A percentile compares a stretch with the other conserved stretches of the same genome.
Conservation (phyloP, 2,888 invertebrate species). For the Axea sp. region DNA sequence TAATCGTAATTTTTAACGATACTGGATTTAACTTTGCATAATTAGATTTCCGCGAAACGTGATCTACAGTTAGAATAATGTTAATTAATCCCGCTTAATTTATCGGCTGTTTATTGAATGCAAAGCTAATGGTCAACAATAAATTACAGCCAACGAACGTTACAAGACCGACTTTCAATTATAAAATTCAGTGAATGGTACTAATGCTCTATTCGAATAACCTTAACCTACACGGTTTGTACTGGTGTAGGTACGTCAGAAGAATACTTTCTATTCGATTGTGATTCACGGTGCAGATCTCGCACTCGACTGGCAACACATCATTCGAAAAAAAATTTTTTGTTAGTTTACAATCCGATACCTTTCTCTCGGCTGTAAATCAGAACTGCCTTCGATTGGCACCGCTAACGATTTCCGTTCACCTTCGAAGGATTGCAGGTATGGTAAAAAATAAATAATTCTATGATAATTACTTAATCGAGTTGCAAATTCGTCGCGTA, state of each 20-base stretch:
- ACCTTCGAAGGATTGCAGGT: constrained; percentile 18
- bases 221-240: constrained; percentile 59
- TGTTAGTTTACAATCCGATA: constrained; percentile 28
- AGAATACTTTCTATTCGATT: constrained; percentile 63
- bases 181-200: constrained; percentile 60
- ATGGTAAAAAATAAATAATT: constrained; percentile 17
- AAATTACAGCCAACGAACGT: constrained; percentile 43
- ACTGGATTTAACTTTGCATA: neutral
- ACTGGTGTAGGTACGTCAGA: constrained; percentile 40
- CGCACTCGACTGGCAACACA: constrained; percentile 37
- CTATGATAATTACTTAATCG: constrained; percentile 25
- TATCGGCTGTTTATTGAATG: constrained; percentile 32
- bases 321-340: constrained; percentile 20
- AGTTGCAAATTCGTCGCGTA: constrained; percentile 11
- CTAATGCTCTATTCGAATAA: constrained; percentile 56
- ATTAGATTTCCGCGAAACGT: constrained; percentile 2
- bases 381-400: constrained; percentile 46
- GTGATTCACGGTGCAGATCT: constrained; percentile 56
- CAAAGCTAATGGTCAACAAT: constrained; percentile 25
- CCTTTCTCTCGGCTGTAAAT: constrained; percentile 49
- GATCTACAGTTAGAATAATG: constrained; percentile 23
- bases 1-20: neutral
- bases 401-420: constrained; percentile 46
- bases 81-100: constrained; percentile 49
- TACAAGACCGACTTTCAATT: constrained; percentile 58